Evolutionary conservation across 2,888 invertebrate genomes (phyloP).

Genomic region (Protophormia terraenovae): DNA sequence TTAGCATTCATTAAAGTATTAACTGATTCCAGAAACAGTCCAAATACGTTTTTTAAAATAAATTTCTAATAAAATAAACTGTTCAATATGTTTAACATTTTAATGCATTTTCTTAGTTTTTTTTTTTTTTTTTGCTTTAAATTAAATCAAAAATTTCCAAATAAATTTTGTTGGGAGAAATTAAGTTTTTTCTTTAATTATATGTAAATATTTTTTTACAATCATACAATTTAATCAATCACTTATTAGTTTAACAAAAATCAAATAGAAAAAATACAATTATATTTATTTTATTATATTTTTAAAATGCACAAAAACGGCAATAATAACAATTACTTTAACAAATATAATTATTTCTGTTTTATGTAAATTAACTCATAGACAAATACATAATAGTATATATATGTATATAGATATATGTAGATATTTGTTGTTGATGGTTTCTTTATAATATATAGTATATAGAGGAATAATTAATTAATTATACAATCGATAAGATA

Average conservation of each 20-base stretch:
- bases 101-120: too few species aligned
- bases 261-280: constrained; percentile 22
- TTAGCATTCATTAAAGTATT: too few species aligned
- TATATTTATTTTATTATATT: constrained; percentile 19
- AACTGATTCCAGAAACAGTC: too few species aligned
- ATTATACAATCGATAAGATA: constrained; percentile 13
- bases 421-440: not conserved
- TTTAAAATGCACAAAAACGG: constrained; percentile 48
- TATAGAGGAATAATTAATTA: constrained; percentile 8
- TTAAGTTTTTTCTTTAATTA: constrained; percentile 10
- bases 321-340: constrained; percentile 57
- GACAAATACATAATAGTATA: not conserved
- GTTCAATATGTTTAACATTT: too few species aligned
- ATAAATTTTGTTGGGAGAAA: not conserved
- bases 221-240: not conserved
- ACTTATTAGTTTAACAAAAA: constrained; percentile 25
- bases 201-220: constrained; percentile 24
- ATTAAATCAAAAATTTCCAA: not conserved
- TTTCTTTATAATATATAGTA: not conserved
- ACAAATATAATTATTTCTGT: constrained; percentile 43
- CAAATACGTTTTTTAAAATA: too few species aligned
- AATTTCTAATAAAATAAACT: too few species aligned
- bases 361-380: constrained; percentile 28
- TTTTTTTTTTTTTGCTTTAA: not conserved
- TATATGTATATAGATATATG: not conserved